Conservation (phyloP, 2,113 vertebrate species). For the Cheirogaleus medius region DNA sequence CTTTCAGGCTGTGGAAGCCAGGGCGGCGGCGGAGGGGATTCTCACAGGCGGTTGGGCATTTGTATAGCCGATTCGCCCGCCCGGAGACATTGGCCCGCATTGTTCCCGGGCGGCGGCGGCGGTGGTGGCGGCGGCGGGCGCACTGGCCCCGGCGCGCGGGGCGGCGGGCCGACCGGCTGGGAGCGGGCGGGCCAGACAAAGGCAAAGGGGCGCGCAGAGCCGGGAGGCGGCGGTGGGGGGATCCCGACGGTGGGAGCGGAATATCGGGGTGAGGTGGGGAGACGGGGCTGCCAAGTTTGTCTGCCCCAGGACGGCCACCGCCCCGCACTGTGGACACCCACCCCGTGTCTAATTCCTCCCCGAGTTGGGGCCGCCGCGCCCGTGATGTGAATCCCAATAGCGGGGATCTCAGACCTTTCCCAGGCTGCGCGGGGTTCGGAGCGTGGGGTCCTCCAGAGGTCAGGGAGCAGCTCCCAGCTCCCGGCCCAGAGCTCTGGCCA, state of each 20-base stretch:
- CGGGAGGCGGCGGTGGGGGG: slow-evolving; percentile 2
- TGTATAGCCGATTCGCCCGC: slow-evolving; percentile 86
- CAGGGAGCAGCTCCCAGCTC: not conserved
- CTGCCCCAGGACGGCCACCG: not conserved
- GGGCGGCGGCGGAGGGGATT: slow-evolving; percentile 78
- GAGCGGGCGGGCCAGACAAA: slow-evolving; percentile 64
- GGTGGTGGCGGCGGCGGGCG: slow-evolving; percentile 26
- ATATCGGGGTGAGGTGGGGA: slow-evolving; percentile 46
- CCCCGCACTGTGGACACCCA: slow-evolving; percentile 66
- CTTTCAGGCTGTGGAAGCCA: slow-evolving; percentile 83
- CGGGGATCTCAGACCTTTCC: not conserved
- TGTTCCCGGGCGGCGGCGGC: slow-evolving; percentile 73
- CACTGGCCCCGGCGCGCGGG: slow-evolving; percentile 30
- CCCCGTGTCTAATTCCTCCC: slow-evolving; percentile 76
- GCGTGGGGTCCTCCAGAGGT: slow-evolving; percentile 39
- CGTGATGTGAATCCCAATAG: slow-evolving; percentile 72
- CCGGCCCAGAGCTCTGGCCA: not conserved
- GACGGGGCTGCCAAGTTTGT: not conserved
- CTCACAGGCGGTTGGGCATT: slow-evolving; percentile 82
- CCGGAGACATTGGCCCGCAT: slow-evolving; percentile 84
- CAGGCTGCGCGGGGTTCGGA: not conserved
- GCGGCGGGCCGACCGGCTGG: slow-evolving; percentile 14
- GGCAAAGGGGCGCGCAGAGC: not conserved
- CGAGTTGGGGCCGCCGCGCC: not conserved
- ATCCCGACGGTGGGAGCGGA: slow-evolving; percentile 14